A percentile compares a stretch with the other conserved stretches of the same genome.
These are phyloP conservation scores for Asobara japonica DNA, from an alignment of 1,140 invertebrate species.

Conservation along the genomic window DNA sequence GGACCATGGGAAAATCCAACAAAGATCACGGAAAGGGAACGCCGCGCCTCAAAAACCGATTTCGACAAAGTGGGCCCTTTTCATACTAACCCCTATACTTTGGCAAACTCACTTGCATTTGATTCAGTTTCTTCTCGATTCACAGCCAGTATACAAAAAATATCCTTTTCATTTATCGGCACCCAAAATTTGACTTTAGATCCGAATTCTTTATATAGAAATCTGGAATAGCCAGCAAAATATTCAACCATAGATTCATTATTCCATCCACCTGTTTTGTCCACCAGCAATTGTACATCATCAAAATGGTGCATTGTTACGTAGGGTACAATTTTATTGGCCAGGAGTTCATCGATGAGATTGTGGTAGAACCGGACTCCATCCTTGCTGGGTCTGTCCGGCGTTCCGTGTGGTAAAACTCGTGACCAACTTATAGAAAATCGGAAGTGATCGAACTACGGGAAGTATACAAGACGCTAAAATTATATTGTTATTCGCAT, in stretches of 20 bases:
- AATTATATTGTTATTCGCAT: too few relatives aligned
- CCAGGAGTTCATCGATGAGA: conserved; percentile 68
- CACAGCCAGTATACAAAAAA: conserved; percentile 58
- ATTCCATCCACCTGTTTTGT: conserved; percentile 72
- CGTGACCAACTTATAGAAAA: conserved; percentile 74
- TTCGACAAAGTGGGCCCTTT: too few relatives aligned
- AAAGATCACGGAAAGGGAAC: too few relatives aligned
- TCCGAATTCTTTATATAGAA: conserved; percentile 65
- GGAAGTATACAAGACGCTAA: too few relatives aligned
- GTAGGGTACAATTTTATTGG: conserved; percentile 65
- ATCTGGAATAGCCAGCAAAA: conserved; percentile 66
- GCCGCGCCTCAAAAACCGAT: too few relatives aligned
- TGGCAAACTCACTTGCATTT: too few relatives aligned
- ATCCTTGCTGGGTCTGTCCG: conserved; percentile 64
- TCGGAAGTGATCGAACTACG: conserved; percentile 63
- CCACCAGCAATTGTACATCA: conserved; percentile 60
- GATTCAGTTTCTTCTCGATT: conserved; percentile 60
- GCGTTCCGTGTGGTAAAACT: conserved; percentile 69
- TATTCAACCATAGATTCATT: conserved; percentile 70
- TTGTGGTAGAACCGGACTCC: conserved; percentile 71
- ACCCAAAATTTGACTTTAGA: conserved; percentile 60
- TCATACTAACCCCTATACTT: too few relatives aligned
- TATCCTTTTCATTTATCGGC: conserved; percentile 67
- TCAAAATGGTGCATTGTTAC: conserved; percentile 70
- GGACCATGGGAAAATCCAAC: too few relatives aligned